Base-by-base conservation (phyloP, 2,888 invertebrate species). In the Drosophila atripex region DNA sequence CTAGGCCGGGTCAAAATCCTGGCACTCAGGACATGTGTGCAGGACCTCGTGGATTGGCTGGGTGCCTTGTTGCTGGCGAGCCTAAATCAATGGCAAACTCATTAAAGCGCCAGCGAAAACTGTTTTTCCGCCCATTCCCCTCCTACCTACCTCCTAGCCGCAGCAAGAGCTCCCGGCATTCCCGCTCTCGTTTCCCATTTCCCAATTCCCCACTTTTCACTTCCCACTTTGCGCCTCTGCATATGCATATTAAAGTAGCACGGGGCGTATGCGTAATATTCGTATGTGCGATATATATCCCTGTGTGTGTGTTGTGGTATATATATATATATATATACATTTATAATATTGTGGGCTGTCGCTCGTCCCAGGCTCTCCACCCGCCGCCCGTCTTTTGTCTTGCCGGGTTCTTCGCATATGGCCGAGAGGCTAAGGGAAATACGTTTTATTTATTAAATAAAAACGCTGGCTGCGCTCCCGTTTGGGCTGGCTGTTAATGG, bases 31-130 rank as follows among this genome's bases (percentile, higher is more conserved):
- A 43, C 56, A 41, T 50, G 35, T 35, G 16, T 39, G 16, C 39
- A 23, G 21, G 39, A 51, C 45, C 64, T 55, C 46, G 41, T 60
- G 66, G 61, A 64, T 78, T 75, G 72, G 63, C 66, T 78, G 56
- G 56, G 78, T 72, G 71, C 56, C 30, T 58, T 55, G 47, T 71
- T 64, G 72, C 60, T 59, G 65, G 53, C 49, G 50, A 14, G 58
- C 71, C 78, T 80, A 84, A 80, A 80, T 80, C 80, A 80, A 80
- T 84, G 80, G 84, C 84, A 80, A 80, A 78, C 84, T 80, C 80
- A 80, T 80, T 84, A 80, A 83, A 78, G 76, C 71, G 66, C 59
- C 58, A 58, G 63, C 68, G 39, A 57, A 47, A 66, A 66, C 68
- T 30, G 68, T 69, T 66, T 69, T 58, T 47, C 46, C 32, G 25